Evolutionary conservation across 2,888 invertebrate genomes (phyloP).

Genomic region (Diaphora mendica): DNA sequence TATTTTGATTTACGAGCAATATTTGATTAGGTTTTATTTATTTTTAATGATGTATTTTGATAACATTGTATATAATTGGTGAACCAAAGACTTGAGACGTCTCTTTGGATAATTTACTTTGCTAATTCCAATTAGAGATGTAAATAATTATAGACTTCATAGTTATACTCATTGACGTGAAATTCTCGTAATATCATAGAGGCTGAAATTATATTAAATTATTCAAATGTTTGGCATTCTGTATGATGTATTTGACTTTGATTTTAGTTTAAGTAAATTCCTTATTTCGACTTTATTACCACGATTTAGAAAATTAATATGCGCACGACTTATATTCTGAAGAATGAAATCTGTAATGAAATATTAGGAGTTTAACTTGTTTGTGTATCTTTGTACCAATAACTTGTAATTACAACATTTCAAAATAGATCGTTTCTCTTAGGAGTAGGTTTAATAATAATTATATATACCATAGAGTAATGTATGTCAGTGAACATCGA

Average conservation of each 20-base stretch:
- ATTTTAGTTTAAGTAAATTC: slow-evolving; percentile 39
- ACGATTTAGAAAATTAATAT: slow-evolving; percentile 23
- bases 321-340: slow-evolving; percentile 16
- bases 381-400: neutral
- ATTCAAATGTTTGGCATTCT: slow-evolving; percentile 71
- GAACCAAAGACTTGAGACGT: slow-evolving; percentile 80
- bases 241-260: slow-evolving; percentile 49
- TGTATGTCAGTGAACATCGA: slow-evolving; percentile 48
- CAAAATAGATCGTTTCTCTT: slow-evolving; percentile 48
- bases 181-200: slow-evolving; percentile 67
- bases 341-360: neutral
- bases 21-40: slow-evolving; percentile 73
- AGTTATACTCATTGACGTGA: slow-evolving; percentile 66
- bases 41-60: slow-evolving; percentile 66
- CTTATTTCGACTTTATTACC: slow-evolving; percentile 33
- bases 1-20: slow-evolving; percentile 79
- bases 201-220: slow-evolving; percentile 62
- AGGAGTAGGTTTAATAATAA: slow-evolving; percentile 54
- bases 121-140: slow-evolving; percentile 60
- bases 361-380: neutral
- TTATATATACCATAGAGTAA: slow-evolving; percentile 52
- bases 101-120: slow-evolving; percentile 73
- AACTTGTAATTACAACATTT: slow-evolving; percentile 39
- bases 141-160: slow-evolving; percentile 61
- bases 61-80: slow-evolving; percentile 78